Evolutionary conservation across 2,888 invertebrate species (phyloP).

Genomic region (Tubiluchus corallicola): DNA sequence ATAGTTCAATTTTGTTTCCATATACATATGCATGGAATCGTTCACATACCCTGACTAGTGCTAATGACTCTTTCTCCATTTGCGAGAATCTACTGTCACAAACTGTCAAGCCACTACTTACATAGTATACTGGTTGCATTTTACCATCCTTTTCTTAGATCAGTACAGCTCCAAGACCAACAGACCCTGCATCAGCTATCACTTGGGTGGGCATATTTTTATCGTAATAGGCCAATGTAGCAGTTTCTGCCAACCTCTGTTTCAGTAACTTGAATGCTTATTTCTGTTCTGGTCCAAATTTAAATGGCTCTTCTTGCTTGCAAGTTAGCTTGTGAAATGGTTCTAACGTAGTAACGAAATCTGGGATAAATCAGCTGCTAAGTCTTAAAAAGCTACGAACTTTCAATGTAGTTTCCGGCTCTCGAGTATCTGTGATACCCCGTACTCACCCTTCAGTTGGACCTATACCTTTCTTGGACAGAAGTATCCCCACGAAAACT

Average conservation of each 20-base stretch:
- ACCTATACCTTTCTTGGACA: background rate
- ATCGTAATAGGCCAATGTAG: conserved; percentile 7
- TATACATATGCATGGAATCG: conserved; percentile 1
- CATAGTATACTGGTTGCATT: conserved; percentile 22
- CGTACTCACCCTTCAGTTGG: background rate
- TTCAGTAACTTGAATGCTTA: background rate
- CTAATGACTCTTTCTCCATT: conserved; percentile 27
- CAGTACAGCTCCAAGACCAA: conserved; percentile 6
- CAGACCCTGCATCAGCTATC: conserved; percentile 8
- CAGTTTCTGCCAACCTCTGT: background rate
- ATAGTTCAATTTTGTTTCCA: conserved; percentile 15
- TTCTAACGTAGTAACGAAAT: background rate
- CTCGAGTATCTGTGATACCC: background rate
- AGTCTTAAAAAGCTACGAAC: conserved; percentile 1
- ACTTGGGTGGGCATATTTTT: conserved; percentile 5
- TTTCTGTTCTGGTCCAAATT: background rate
- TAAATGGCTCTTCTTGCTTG: background rate
- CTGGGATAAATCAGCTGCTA: background rate
- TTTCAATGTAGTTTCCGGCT: background rate
- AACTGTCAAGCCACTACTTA: conserved; percentile 19
- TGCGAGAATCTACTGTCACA: conserved; percentile 23
- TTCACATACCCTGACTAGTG: conserved; percentile 9
- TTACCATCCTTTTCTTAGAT: conserved; percentile 11
- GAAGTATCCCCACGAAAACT: background rate
- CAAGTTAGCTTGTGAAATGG: background rate